Evolutionary conservation across 35 echinoderm and acorn worm genomes (phyloP), one percentile per base, ranked within the genome.

Genomic region (Ophioderma brevispina): DNA sequence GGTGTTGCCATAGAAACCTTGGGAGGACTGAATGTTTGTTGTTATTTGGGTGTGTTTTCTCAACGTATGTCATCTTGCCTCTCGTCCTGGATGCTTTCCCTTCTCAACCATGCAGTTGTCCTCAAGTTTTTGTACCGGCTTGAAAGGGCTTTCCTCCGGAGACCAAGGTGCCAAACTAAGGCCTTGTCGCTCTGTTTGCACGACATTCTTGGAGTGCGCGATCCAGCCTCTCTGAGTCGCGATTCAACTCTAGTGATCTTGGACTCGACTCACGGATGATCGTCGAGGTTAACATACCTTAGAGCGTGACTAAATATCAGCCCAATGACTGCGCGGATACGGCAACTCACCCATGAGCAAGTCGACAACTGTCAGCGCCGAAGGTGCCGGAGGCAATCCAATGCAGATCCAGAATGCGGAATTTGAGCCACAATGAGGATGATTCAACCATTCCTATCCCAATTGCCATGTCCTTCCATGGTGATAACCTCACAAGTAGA

Each of bases 241-340:
- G 88, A 97, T 64, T 49, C 92, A 0, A 94, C 91, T 0, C 88
- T 97, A 88, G 91, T 33, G 95, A 97, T 55, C 76, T 97, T 42
- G 95, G 95, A 13, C 85, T 97, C 2, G 95, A 97, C 40, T 97
- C 95, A 1, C 37, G 93, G 79, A 97, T 97, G 95, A 91, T 91
- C 0, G 95, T 97, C 0, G 95, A 97, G 31, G 95, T 97, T 28
- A 93, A 37, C 95, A 97, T 75, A 97, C 95, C 30, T 42, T 97
- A 55, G 95, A 97, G 46, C 46, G 95, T 34, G 95, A 97, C 75
- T 94, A 90, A n/a, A n/a, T 81, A 85, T 82, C 37, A 50, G 93
- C 23, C 75, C 87, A 38, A 90, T 97, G 85, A 64, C 81, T 97
- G 95, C 87, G 86, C 31, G 95, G 94, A 35, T 97, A 13, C 31